Evolutionary conservation across 2,797 vertebrate genomes (phyloP), one percentile per base, ranked within the genome.

Genomic region (Tragopan temminckii): DNA sequence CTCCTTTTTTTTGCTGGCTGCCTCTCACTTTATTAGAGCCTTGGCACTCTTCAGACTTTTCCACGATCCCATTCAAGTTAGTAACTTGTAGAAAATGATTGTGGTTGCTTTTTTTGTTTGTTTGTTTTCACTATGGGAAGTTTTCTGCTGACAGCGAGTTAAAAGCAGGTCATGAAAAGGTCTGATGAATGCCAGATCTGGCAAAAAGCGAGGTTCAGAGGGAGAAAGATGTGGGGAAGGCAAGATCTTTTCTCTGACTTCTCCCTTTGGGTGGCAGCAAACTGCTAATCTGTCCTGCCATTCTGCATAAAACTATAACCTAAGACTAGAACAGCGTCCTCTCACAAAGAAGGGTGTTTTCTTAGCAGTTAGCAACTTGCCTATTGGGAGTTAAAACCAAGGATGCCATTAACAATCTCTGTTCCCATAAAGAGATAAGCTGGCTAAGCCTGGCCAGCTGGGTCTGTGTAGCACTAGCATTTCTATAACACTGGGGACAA

Each of bases 261-360:
- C 18, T 70, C 57, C 46, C 45, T 87, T 95, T 94, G 52, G 38
- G 40, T 71, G 78, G 64, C 84, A 89, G 71, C 79, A 90, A 87
- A 74, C 40, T 1, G 1, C 70, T 87, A 24, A 70, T 35, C 48
- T 85, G 50, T 48, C 31, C 58, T 84, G 53, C 20, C 13, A 38
- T 71, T n/a, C 6, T 61, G 25, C 52, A 53, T 35, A 74, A 92
- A 84, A 57, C 8, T n/a, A 11, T 70, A 87, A 87, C 40, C 52
- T 58, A 67, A 52, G 52, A 68, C 40, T 61, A 67, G 15, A 88
- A 63, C 15, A 20, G 21, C 27, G 53, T 24, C 70, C 20, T 79
- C 50, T 66, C 18, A 57, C 3, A 19, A 72, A 63, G n/a, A 4
- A 86, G 8, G 9, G 8, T 58, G 35, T 66, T 90, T 88, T 94